Conservation (phyloP, 2,797 vertebrate species). For the Poecilia velifera region DNA sequence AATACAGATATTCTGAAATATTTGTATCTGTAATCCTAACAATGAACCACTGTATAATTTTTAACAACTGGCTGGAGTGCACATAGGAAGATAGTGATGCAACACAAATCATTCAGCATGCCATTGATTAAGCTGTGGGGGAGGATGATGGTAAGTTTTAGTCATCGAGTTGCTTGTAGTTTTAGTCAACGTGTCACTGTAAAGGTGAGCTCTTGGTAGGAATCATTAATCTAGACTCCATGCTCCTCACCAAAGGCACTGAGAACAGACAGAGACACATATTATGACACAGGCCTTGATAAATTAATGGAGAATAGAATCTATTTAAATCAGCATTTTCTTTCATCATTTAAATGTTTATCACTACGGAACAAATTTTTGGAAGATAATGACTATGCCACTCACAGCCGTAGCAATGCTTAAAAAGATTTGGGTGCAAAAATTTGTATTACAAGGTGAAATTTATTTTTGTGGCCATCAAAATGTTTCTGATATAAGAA, state of each 20-base stretch:
- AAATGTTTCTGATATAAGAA: neutral
- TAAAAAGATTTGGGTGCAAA: neutral
- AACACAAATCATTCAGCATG: constrained; percentile 22
- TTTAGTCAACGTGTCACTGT: constrained; percentile 68
- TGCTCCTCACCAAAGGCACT: constrained; percentile 92
- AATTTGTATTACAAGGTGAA: neutral
- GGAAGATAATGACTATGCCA: neutral
- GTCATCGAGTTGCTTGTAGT: neutral
- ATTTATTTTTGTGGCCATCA: neutral
- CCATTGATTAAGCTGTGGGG: neutral
- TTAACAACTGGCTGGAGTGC: constrained; percentile 2
- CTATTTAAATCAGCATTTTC: neutral
- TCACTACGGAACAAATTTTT: neutral
- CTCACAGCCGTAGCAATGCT: neutral
- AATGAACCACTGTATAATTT: neutral
- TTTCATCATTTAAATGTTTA: neutral
- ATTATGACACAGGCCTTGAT: neutral
- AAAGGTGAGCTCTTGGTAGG: constrained; percentile 91
- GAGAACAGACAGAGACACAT: constrained; percentile 44
- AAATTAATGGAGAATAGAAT: neutral
- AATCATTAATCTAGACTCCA: constrained; percentile 97
- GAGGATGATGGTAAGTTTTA: neutral
- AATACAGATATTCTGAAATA: neutral
- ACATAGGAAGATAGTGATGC: constrained; percentile 16
- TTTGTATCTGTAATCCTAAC: neutral